Evolutionary conservation across 2,888 invertebrate genomes (phyloP).

Genomic region (Coleophora flavipennella): DNA sequence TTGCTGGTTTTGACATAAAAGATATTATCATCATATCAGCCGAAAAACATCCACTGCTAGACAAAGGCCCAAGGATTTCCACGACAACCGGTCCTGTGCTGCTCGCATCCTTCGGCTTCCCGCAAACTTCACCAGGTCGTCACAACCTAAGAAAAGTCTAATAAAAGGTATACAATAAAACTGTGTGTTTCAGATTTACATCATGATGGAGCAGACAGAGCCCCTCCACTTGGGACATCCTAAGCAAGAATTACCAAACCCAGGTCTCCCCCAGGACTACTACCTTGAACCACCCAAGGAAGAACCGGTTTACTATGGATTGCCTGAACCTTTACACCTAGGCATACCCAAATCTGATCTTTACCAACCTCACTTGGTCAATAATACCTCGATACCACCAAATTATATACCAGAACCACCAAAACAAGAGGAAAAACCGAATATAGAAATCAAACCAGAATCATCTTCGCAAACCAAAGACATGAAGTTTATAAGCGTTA

Average conservation of each 20-base stretch:
- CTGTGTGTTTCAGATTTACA: not conserved
- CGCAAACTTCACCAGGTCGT: too few relatives aligned
- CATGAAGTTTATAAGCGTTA: constrained; percentile 52
- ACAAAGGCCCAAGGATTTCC: too few relatives aligned
- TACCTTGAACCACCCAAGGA: constrained; percentile 1
- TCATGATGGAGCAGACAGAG: constrained; percentile 4
- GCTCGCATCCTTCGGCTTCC: too few relatives aligned
- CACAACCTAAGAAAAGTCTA: too few relatives aligned
- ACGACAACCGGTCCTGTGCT: too few relatives aligned
- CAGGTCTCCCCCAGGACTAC: not conserved
- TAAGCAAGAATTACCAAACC: constrained; percentile 1
- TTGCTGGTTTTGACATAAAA: too few relatives aligned
- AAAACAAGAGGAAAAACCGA: not conserved
- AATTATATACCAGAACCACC: not conserved
- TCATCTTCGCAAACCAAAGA: constrained; percentile 13
- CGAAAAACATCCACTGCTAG: too few relatives aligned
- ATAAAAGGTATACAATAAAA: too few relatives aligned
- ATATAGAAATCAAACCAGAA: not conserved
- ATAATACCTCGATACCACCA: not conserved
- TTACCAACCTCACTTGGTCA: not conserved
- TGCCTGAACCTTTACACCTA: not conserved
- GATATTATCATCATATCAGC: too few relatives aligned
- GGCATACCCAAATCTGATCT: not conserved
- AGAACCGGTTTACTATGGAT: not conserved
- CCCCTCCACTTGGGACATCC: constrained; percentile 1